A percentile compares a stretch with the other conserved stretches of the same genome.
Evolutionary conservation across 2,797 vertebrate genomes (phyloP).

Genomic region (Liparis tanakae): DNA sequence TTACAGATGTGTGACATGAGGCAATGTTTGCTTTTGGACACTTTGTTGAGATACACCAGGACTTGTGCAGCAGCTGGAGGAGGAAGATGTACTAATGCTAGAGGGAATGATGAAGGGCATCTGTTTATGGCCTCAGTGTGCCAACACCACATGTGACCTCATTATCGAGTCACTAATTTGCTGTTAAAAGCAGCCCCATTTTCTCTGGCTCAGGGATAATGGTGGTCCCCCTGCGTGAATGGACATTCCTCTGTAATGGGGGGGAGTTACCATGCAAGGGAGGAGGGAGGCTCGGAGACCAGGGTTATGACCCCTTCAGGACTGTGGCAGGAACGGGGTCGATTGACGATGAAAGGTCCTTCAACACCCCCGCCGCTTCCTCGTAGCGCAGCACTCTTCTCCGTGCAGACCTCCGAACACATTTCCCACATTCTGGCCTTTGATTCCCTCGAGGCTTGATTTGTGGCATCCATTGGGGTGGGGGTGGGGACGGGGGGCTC

Average conservation of each 20-base stretch:
- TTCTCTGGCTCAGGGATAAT: constrained; percentile 75
- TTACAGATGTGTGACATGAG: not conserved
- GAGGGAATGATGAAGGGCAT: constrained; percentile 58
- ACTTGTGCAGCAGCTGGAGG: constrained; percentile 34
- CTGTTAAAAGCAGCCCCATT: constrained; percentile 81
- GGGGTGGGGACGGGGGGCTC: constrained; percentile 75
- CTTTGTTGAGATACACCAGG: constrained; percentile 34
- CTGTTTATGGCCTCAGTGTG: constrained; percentile 72
- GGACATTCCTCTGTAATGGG: constrained; percentile 82
- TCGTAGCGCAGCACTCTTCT: constrained; percentile 44
- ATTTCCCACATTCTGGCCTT: constrained; percentile 92
- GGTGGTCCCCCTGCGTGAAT: constrained; percentile 77
- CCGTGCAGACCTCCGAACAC: constrained; percentile 66
- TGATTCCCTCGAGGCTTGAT: constrained; percentile 92
- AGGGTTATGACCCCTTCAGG: constrained; percentile 77
- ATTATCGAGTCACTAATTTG: constrained; percentile 85
- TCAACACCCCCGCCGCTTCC: constrained; percentile 51
- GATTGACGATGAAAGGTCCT: constrained; percentile 76
- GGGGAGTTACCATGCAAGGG: constrained; percentile 74
- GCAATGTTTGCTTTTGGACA: not conserved
- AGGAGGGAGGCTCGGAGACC: constrained; percentile 49
- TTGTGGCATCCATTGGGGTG: constrained; percentile 86
- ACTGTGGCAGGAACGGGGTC: constrained; percentile 68
- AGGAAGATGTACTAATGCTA: constrained; percentile 53
- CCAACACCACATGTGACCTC: constrained; percentile 74